Base-by-base conservation (phyloP, 2,888 invertebrate genomes). In the Escarpia spicata region DNA sequence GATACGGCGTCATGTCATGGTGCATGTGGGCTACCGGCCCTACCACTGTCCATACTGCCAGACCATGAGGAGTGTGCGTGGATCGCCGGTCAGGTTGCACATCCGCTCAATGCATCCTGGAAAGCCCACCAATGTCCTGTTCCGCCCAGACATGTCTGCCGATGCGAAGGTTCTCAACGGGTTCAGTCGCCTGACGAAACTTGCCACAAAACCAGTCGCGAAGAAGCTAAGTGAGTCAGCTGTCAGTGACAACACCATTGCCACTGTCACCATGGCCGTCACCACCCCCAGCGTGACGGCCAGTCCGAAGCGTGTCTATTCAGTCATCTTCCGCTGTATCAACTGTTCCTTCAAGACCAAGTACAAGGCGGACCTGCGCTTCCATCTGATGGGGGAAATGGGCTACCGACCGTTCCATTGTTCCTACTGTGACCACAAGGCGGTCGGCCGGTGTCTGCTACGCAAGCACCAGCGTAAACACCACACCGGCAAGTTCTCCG, bases 371-470 rank as follows among this genome's bases (percentile, higher is more conserved):
- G 93, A 92, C 91, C 93, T 94, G 91, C 91, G 92, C 90, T 93
- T 93, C 90, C 94, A 94, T 90, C 91, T 94, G 92, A 93, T 93
- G 93, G 90, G 93, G 8, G 93, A 94, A 58, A 92, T 94, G 91
- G 92, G 92, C 75, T 94, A 94, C 93, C 93, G 93, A 91, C 94
- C 94, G 1, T 94, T 90, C 93, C 92, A 91, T 26, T 94, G 94
- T 92, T 45, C 92, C 52, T 92, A 92, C 92, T 94, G 94, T 89
- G 43, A 92, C 12, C 94, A 93, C 93, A 90, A 92, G 37, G 93
- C 94, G 60, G 92, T 93, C 10, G 43, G 92, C 91, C 92, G 92
- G 44, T 90, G 93, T 58, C 92, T 91, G 26, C 91, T 94, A 31
- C 91, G 92, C 45, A 94, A 94, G 91, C 94, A 94, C 92, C 93